A percentile compares a stretch with the other conserved stretches of the same genome.
Conservation (phyloP, 1,140 invertebrate species). For the Drosophila bocki region DNA sequence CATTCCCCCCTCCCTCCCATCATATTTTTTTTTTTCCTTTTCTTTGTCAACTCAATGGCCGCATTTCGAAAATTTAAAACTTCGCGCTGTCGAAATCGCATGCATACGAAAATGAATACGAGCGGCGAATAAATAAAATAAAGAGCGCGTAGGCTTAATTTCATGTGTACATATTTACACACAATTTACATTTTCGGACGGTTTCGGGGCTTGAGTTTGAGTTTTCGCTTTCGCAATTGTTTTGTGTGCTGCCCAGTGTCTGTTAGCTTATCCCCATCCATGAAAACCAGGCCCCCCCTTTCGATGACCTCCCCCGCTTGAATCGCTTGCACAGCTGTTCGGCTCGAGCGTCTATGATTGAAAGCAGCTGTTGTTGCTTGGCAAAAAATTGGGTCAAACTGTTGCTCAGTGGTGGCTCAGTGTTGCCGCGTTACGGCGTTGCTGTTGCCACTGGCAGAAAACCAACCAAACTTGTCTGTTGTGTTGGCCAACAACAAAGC, state of each 20-base stretch:
- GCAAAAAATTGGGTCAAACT: conserved; percentile 74
- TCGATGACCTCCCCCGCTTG: conserved; percentile 41
- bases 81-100: conserved; percentile 58
- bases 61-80: conserved; percentile 57
- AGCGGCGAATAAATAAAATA: conserved; percentile 55
- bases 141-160: conserved; percentile 64
- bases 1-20: not conserved
- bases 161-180: conserved; percentile 56
- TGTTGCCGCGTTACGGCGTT: conserved; percentile 7
- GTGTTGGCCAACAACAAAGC: conserved; percentile 64
- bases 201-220: conserved; percentile 25
- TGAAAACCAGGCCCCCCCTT: not conserved
- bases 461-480: conserved; percentile 77
- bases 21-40: conserved; percentile 16
- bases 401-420: conserved; percentile 41
- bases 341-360: conserved; percentile 46
- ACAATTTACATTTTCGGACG: conserved; percentile 56
- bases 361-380: conserved; percentile 48
- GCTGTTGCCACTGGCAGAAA: conserved; percentile 43
- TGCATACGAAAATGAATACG: conserved; percentile 57
- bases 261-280: conserved; percentile 17
- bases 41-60: conserved; percentile 59
- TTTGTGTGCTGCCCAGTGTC: conserved; percentile 28
- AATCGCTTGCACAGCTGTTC: conserved; percentile 70
- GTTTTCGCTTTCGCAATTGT: conserved; percentile 50